Conservation (phyloP, 2,113 vertebrate genomes). For the human region DNA sequence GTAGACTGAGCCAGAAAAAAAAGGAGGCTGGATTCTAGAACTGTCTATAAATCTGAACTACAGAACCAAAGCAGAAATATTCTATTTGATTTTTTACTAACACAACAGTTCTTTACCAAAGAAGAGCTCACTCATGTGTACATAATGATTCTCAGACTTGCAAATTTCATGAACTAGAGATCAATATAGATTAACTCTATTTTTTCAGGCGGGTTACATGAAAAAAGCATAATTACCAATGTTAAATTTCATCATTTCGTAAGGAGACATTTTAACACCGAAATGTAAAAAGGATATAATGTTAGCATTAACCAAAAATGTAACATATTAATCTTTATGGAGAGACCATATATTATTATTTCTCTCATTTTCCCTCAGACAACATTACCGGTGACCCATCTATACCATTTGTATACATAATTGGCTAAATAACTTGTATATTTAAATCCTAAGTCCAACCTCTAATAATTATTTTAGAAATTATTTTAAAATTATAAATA, state of each 20-base stretch:
- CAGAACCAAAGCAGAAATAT: neutral
- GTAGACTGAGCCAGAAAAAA: neutral
- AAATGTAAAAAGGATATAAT: neutral
- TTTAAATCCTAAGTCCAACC: neutral
- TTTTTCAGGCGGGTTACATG: neutral
- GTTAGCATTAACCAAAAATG: neutral
- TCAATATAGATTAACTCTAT: neutral
- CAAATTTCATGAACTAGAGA: neutral
- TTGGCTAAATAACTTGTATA: neutral
- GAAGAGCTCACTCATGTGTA: neutral
- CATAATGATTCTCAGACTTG: neutral
- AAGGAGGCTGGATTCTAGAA: neutral
- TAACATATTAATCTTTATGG: neutral
- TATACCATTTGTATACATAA: neutral
- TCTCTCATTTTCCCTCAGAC: neutral
- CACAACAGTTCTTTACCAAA: neutral
- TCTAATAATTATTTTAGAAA: neutral
- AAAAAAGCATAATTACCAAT: neutral
- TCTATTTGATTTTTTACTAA: neutral
- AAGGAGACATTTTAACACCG: neutral
- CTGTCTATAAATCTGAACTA: neutral
- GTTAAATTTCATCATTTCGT: conserved; percentile 21
- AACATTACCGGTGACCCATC: neutral
- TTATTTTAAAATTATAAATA: neutral
- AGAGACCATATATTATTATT: neutral